Conservation (phyloP, 2,113 vertebrate genomes). For the Acrocephalus arundinaceus region DNA sequence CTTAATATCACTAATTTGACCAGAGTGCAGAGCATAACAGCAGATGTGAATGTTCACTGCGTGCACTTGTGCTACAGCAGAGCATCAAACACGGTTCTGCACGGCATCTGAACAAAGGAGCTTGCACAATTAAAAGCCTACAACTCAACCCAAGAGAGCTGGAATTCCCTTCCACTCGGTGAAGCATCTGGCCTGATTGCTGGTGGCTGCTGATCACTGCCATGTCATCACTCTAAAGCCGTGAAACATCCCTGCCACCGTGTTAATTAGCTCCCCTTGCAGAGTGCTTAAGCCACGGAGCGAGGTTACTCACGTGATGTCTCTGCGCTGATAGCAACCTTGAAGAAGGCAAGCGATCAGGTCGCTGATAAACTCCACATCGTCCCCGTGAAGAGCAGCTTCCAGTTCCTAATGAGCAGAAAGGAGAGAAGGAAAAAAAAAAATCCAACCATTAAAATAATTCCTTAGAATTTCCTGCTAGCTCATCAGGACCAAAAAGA, state of each 20-base stretch:
- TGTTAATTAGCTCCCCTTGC: slow-evolving; percentile 30
- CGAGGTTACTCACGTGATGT: slow-evolving; percentile 91
- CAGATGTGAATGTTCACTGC: background rate
- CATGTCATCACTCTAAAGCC: slow-evolving; percentile 31
- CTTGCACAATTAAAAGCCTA: background rate
- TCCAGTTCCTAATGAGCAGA: slow-evolving; percentile 87
- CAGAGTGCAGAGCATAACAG: background rate
- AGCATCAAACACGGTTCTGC: background rate
- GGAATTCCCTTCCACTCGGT: slow-evolving; percentile 1
- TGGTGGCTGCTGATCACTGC: background rate
- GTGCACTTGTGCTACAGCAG: background rate
- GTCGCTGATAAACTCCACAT: slow-evolving; percentile 90
- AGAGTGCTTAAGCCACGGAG: background rate
- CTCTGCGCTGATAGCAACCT: slow-evolving; percentile 96
- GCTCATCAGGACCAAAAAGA: background rate
- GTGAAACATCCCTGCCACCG: background rate
- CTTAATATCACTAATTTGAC: background rate
- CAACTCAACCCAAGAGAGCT: background rate
- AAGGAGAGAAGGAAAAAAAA: background rate
- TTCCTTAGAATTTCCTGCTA: background rate
- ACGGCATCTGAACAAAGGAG: background rate
- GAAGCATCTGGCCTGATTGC: background rate
- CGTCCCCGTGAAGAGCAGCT: slow-evolving; percentile 89
- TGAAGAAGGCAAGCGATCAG: slow-evolving; percentile 92
- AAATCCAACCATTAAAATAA: slow-evolving; percentile 3